Percentiles rank a stretch among this genome's conserved stretches.
Evolutionary conservation across 2,888 invertebrate species (phyloP).

Genomic region (Zygothrica quintamaculata): DNA sequence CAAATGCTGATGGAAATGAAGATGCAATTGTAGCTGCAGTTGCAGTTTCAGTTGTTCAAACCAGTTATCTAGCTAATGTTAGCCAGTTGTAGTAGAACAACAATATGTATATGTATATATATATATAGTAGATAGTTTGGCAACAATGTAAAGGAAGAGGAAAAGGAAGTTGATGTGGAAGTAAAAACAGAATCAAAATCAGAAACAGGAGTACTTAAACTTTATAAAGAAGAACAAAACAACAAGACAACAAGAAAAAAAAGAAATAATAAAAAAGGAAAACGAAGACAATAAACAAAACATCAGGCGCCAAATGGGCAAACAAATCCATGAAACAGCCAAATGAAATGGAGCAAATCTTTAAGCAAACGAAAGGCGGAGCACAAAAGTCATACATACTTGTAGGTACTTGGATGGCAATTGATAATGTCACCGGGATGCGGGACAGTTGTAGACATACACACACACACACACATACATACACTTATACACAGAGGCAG

Average conservation of each 20-base stretch:
- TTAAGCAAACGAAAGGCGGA: slow-evolving; percentile 36
- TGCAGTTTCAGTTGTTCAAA: no score
- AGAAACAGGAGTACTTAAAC: slow-evolving; percentile 30
- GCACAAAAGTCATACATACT: slow-evolving; percentile 2
- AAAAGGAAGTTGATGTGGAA: background rate
- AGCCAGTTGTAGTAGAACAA: slow-evolving; percentile 18
- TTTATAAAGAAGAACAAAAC: no score
- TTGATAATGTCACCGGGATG: slow-evolving; percentile 64
- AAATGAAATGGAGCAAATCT: slow-evolving; percentile 73
- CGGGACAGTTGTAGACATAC: slow-evolving; percentile 36
- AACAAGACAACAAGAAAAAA: slow-evolving; percentile 3
- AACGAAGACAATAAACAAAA: slow-evolving; percentile 39
- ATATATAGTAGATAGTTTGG: no score
- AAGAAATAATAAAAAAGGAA: slow-evolving; percentile 12
- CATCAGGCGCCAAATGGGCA: slow-evolving; percentile 49
- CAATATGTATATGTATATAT: slow-evolving; percentile 16
- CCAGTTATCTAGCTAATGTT: slow-evolving; percentile 5
- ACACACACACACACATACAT: no score
- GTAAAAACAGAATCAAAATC: background rate
- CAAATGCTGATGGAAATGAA: no score
- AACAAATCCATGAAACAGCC: slow-evolving; percentile 48
- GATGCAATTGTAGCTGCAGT: no score
- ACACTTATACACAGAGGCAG: background rate
- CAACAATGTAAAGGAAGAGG: background rate
- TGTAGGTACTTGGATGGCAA: slow-evolving; percentile 39